Base-by-base conservation (phyloP, 2,888 invertebrate genomes). In the Macaria notata region DNA sequence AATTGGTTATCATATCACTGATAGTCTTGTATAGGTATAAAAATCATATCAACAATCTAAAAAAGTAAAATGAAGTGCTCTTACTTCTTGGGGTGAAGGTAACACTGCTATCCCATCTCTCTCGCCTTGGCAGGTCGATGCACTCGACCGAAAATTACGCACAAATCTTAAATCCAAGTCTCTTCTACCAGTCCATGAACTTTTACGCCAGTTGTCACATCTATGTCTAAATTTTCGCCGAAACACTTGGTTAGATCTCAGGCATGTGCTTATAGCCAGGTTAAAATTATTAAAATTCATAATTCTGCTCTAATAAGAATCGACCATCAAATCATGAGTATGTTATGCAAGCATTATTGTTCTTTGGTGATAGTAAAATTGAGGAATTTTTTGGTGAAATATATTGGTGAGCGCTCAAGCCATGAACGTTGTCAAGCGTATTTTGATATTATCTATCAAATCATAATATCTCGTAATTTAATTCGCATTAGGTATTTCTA, bases 31-130 rank as follows among this genome's bases (percentile, higher is more conserved):
- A 19, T 19, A 19, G 19, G 19, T 19, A 19, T 19, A 19, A 19
- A 19, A 19, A 19, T 19, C 19, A 19, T 19, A 2, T 19, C 19
- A 19, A 19, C 2, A 19, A 19, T 19, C 19, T 19, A 19, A 19
- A 19, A n/a, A 19, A 19, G 19, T 19, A 19, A 19, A 19, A 19
- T 19, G 19, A 19, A 46, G 5, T 48, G 38, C 9, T 81, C 84
- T 82, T 76, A 87, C 90, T 76, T 90, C 90, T 78, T 88, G 86
- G 31, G 90, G 88, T 5, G 90, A 81, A 46, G 82, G 86, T 19
- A 88, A 70, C 3, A 81, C 72, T 46, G 81, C 73, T 46, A 76
- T 65, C 44, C 76, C 79, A 78, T 88, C 84, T 63, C 85, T 87
- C 43, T 80, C 73, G 29, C 76, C 57, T 44, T 81, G 76, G 31